These are phyloP conservation scores for Spicauda simplicius DNA, from an alignment of 2,888 invertebrate genomes.

Conservation along the genomic window DNA sequence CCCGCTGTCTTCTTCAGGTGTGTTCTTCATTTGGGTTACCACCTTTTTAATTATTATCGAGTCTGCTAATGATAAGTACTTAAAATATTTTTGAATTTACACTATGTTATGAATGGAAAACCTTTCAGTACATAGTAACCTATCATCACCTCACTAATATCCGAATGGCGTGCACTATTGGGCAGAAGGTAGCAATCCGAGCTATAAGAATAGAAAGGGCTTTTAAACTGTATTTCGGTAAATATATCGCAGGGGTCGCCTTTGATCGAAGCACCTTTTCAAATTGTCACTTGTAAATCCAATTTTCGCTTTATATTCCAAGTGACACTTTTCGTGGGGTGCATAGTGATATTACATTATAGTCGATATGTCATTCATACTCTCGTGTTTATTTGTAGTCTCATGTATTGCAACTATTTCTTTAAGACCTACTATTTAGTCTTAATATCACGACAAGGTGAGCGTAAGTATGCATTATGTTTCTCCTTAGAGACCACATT, in stretches of 20 bases:
- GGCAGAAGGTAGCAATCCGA: conserved; percentile 39
- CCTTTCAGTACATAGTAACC: conserved; percentile 7
- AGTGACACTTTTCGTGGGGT: conserved; percentile 70
- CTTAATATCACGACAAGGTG: too few relatives aligned
- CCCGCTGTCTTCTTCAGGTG: too few relatives aligned
- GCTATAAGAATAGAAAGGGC: conserved; percentile 60
- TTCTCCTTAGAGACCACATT: too few relatives aligned
- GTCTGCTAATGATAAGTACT: too few relatives aligned
- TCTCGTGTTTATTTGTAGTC: conserved; percentile 19
- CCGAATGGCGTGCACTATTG: conserved; percentile 36
- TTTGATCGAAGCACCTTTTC: conserved; percentile 79
- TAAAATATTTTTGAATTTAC: not conserved
- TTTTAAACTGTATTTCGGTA: conserved; percentile 74
- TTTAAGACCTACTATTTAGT: not conserved
- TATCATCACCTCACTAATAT: conserved; percentile 22
- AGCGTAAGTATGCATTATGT: too few relatives aligned
- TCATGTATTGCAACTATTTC: not conserved
- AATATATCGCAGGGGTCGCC: conserved; percentile 73
- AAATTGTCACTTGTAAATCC: conserved; percentile 83
- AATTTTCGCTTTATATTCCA: conserved; percentile 82
- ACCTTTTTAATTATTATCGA: too few relatives aligned
- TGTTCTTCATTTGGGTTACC: too few relatives aligned
- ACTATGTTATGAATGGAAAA: not conserved
- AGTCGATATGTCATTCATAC: conserved; percentile 41
- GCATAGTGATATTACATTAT: conserved; percentile 49